Base-by-base conservation (phyloP, 2,888 invertebrate species). In the Sinodicranocentrus sp. region DNA sequence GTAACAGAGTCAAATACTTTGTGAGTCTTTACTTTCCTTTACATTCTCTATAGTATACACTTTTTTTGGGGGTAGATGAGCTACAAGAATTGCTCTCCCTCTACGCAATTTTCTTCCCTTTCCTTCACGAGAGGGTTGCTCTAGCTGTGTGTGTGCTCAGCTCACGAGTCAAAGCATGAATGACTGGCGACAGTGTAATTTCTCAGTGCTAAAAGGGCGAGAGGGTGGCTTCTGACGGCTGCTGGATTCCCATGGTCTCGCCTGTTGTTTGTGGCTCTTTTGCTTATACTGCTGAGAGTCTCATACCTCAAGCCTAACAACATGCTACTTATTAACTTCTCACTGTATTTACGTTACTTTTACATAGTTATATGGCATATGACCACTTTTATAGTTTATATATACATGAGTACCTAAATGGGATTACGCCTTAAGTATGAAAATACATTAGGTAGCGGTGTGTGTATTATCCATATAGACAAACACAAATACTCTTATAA, bases 161-260 rank as follows among this genome's bases (percentile, higher is more conserved):
- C 78, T 82, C 85, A 77, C 78, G 84, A 84, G 86, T 85, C 77
- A 72, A 85, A 82, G 82, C 84, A 84, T 87, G 88, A 88, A 88
- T 88, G 88, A 88, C 85, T 86, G 84, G 84, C 86, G 82, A 85
- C 82, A 85, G 84, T 59, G 78, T 87, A 87, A 85, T 87, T 87
- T 86, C 86, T 85, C 86, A 84, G 87, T 85, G 87, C 84, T 88
- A 86, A 86, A 85, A 85, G 86, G 84, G 83, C 84, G 79, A 85
- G 79, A 71, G 78, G 75, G 77, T 77, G 75, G 75, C 71, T 84
- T 72, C 78, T 73, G 71, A 70, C 68, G 59, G 28, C 71, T 78
- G 67, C 72, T 79, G 78, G 75, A 82, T 82, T 82, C 82, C 70
- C 76, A 76, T 82, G 82, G 76, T 83, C 63, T 73, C 33, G 48